Base-by-base conservation (phyloP, 2,888 invertebrate genomes). In the Acrobasis repandana region DNA sequence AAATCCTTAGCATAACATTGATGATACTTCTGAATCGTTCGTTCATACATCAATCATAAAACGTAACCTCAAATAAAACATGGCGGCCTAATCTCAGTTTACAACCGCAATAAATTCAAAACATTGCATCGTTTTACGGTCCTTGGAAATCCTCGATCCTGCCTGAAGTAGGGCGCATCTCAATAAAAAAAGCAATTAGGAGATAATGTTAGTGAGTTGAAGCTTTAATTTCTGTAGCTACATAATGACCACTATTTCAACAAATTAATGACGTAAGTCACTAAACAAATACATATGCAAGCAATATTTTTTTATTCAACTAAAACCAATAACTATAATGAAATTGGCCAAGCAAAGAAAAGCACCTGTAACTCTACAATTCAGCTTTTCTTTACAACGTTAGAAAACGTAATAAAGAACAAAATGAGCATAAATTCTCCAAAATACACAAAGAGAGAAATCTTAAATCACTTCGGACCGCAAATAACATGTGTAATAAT, bases 81-180 rank as follows among this genome's bases (percentile, higher is more conserved):
- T 81, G 75, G 82, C 78, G 68, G 77, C 77, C 77, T 84, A 83
- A 85, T 85, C 82, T 77, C 74, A 63, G 75, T 83, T 86, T 84
- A 86, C 72, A 72, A 74, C 76, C 65, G 77, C 67, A 76, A 80
- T 85, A 85, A 85, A 85, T 79, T 76, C 75, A 75, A n/a, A 77
- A 82, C 80, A 85, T 80, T 77, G 77, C 73, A 75, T 56, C 56
- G 56, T 36, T 87, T 86, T 85, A 84, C 77, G 81, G 75, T 77
- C 74, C 73, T 77, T 78, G 76, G 71, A 74, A 77, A 79, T 75
- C 79, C 77, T 80, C 74, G 75, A 74, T 76, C 74, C 72, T 72
- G 67, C 67, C 71, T 67, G 67, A 63, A 63, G 61, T 65, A 67
- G 63, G 65, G 66, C 64, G 66, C 68, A 60, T 38, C 48, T 58